Base-by-base conservation (phyloP, 1,140 invertebrate species). In the Dufourea novaeangliae region DNA sequence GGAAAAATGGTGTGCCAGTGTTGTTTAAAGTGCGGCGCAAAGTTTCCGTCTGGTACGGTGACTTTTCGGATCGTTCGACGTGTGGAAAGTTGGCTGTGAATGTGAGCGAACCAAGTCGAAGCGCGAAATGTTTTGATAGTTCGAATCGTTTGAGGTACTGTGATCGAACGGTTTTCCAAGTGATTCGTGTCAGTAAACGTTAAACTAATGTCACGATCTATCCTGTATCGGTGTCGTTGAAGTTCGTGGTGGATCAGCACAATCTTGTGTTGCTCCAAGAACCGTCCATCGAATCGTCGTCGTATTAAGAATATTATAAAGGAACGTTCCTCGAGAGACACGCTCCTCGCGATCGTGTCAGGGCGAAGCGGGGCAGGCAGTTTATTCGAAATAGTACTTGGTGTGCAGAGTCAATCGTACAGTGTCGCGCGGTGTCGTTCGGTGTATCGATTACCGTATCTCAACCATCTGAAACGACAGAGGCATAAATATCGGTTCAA, bases 401-500 rank as follows among this genome's bases (percentile, higher is more conserved):
- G 20, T n/a, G 46, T n/a, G 20, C 20, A 7, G 46, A n/a, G 46
- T 50, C 46, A n/a, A 7, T 17, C n/a, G 46, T n/a, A n/a, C n/a
- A n/a, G n/a, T n/a, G n/a, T n/a, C n/a, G 46, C 46, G 20, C 20
- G 6, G 46, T 50, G 46, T 50, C 46, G 46, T 17, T 17, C n/a
- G 46, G 20, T n/a, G 46, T 75, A 67, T 75, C 52, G 63, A 75
- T 75, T 32, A 56, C 63, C 63, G 25, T 57, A 68, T 44, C 50
- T 68, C 27, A n/a, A 75, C 29, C 29, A 57, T 10, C 39, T 37
- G 63, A 27, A 68, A 75, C 29, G 72, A 56, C 41, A 27, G n/a
- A 10, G 22, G 52, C 52, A 46, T 57, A 75, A 75, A 68, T 56
- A 64, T 73, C 46, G 29, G n/a, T 34, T 32, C 14, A 57, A 46